phyloP scores from a whole-genome alignment of 2,888 invertebrate genomes.

The Athrips mouffetella region DNA sequence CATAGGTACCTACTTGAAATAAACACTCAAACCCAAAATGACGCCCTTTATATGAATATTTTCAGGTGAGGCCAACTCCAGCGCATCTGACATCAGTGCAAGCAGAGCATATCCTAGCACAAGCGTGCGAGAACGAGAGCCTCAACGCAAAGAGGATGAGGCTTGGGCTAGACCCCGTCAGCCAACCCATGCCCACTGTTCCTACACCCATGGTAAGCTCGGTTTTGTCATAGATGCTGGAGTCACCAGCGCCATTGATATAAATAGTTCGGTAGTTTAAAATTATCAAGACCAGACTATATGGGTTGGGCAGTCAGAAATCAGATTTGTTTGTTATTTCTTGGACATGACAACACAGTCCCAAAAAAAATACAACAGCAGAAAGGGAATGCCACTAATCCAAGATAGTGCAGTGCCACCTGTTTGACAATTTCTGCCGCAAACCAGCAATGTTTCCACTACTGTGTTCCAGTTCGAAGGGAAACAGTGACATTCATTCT shows the following conservation, averaged over 20 bases:
- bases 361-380: too few species aligned
- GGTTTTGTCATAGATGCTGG: too few species aligned
- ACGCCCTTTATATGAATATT: background rate
- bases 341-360: slow-evolving; percentile 24
- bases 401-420: too few species aligned
- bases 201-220: slow-evolving; percentile 79
- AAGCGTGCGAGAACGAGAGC: slow-evolving; percentile 98
- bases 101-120: slow-evolving; percentile 96
- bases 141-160: slow-evolving; percentile 98
- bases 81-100: slow-evolving; percentile 97
- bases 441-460: too few species aligned
- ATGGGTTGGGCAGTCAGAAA: too few species aligned
- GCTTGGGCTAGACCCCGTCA: slow-evolving; percentile 95
- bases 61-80: slow-evolving; percentile 93
- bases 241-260: too few species aligned
- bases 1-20: background rate
- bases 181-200: slow-evolving; percentile 90
- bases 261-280: too few species aligned
- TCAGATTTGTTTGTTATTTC: slow-evolving; percentile 15
- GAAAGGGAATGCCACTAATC: too few species aligned
- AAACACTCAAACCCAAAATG: background rate
- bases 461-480: too few species aligned
- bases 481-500: too few species aligned
- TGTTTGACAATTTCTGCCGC: too few species aligned
- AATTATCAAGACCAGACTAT: too few species aligned